Conservation (phyloP, 1,140 invertebrate species). For the Drosophila kepulauana region DNA sequence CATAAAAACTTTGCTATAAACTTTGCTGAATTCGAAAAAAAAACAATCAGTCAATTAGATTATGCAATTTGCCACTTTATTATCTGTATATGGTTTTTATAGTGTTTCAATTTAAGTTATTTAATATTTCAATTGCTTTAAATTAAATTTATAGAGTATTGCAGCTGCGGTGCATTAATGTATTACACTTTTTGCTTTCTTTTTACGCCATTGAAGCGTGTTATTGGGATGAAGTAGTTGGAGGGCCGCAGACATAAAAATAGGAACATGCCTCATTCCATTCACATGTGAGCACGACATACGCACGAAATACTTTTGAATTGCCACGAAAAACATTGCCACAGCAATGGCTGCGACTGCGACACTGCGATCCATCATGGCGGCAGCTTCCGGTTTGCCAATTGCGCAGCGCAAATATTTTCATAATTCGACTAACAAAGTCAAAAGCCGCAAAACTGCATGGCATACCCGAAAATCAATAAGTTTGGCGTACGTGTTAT, state of each 20-base stretch:
- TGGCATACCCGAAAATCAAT: constrained; percentile 68
- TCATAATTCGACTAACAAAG: constrained; percentile 80
- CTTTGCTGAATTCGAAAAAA: constrained; percentile 7
- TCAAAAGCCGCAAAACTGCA: constrained; percentile 75
- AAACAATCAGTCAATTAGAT: constrained; percentile 24
- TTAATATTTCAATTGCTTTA: background rate
- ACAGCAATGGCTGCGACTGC: background rate
- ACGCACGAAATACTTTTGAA: constrained; percentile 72
- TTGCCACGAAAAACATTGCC: constrained; percentile 35
- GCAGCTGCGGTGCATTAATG: too few species aligned
- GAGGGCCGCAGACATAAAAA: constrained; percentile 7
- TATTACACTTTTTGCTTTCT: constrained; percentile 32
- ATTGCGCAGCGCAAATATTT: constrained; percentile 73
- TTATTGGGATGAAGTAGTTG: constrained; percentile 22
- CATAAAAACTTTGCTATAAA: constrained; percentile 32
- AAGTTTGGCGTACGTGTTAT: constrained; percentile 77
- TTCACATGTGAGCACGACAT: constrained; percentile 32
- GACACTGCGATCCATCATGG: constrained; percentile 46
- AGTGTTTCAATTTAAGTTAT: background rate
- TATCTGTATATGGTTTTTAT: background rate
- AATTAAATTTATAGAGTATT: background rate
- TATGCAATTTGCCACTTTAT: constrained; percentile 3
- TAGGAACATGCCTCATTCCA: constrained; percentile 5
- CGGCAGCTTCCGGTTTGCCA: constrained; percentile 53
- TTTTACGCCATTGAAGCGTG: constrained; percentile 52